Evolutionary conservation across 1,140 invertebrate genomes (phyloP).

Genomic region (Teleogryllus occipitalis): DNA sequence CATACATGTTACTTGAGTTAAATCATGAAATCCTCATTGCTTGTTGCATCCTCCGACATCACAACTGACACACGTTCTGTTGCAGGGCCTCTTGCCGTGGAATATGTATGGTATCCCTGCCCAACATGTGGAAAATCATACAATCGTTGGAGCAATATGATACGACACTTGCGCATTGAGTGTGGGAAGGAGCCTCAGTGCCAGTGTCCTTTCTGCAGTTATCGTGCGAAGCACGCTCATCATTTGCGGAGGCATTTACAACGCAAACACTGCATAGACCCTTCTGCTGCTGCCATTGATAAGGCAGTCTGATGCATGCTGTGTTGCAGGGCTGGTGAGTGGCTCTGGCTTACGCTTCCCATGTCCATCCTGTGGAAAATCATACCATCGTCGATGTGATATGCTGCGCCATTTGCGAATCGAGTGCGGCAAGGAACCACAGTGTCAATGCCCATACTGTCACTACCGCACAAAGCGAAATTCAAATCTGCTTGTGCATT

Average conservation of each 20-base stretch:
- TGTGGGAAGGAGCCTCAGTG: constrained; percentile 46
- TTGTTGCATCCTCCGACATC: too few species aligned
- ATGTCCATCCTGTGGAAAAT: neutral
- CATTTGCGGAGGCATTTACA: neutral
- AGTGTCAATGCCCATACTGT: constrained; percentile 29
- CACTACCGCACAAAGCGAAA: constrained; percentile 27
- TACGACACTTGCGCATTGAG: constrained; percentile 34
- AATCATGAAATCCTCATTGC: too few species aligned
- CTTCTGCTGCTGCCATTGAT: neutral
- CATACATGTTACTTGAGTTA: too few species aligned
- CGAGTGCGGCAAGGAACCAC: constrained; percentile 21
- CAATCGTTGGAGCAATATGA: constrained; percentile 39
- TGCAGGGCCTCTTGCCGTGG: constrained; percentile 7
- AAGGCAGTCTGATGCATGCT: neutral
- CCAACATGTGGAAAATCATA: constrained; percentile 30
- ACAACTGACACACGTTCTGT: too few species aligned
- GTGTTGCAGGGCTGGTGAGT: neutral
- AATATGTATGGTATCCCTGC: constrained; percentile 24
- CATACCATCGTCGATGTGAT: constrained; percentile 39
- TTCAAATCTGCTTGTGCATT: constrained; percentile 26
- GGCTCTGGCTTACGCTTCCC: neutral
- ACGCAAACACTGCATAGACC: neutral
- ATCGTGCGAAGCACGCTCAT: constrained; percentile 33
- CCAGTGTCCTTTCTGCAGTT: constrained; percentile 33
- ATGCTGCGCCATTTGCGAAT: constrained; percentile 46